Conservation (phyloP, 2,113 vertebrate genomes). For the Abramis brama region DNA sequence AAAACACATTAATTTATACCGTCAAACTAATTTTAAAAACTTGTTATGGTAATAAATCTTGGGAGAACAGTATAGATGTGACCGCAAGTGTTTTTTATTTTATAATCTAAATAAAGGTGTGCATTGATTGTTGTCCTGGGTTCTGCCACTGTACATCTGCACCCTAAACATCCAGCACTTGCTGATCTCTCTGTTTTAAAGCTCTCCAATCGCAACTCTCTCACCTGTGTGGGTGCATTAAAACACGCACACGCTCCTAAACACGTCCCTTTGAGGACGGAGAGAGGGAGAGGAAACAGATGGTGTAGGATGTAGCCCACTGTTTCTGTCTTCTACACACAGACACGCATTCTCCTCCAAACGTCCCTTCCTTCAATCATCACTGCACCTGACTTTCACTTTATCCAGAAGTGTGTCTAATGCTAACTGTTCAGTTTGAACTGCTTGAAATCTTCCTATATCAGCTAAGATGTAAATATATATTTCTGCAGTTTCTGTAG, state of each 20-base stretch:
- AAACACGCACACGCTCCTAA: background rate
- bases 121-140: too few species aligned
- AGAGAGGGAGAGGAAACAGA: conserved; percentile 18
- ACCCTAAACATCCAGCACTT: background rate
- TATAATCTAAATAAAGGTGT: too few species aligned
- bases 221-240: conserved; percentile 16
- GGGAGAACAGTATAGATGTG: too few species aligned
- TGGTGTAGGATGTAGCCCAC: conserved; percentile 2
- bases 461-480: background rate
- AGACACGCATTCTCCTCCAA: conserved; percentile 12
- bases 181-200: background rate
- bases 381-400: background rate
- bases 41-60: too few species aligned
- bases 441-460: background rate
- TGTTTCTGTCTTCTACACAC: background rate
- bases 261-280: background rate
- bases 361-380: background rate
- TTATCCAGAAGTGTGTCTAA: too few species aligned
- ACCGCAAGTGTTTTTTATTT: too few species aligned
- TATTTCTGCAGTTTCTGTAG: background rate
- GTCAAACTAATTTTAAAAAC: too few species aligned
- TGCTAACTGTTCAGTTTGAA: background rate
- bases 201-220: background rate
- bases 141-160: background rate
- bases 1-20: too few species aligned